Conservation (phyloP, 2,797 vertebrate species). For the Platalea minor region DNA sequence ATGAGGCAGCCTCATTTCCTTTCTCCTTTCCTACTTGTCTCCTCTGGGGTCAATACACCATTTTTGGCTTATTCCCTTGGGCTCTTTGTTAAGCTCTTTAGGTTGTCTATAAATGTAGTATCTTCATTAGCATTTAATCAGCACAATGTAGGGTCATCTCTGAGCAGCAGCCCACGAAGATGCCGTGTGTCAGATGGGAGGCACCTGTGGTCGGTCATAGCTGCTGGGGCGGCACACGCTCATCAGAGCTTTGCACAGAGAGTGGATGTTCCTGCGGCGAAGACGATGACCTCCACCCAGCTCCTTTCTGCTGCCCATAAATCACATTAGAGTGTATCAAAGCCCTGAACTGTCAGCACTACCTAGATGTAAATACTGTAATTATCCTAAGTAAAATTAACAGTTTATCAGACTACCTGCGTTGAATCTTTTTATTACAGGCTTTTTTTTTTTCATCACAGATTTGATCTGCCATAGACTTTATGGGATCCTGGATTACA, state of each 20-base stretch:
- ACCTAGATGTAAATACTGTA: constrained; percentile 31
- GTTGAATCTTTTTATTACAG: constrained; percentile 21
- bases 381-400: constrained; percentile 56
- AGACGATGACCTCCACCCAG: neutral
- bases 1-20: neutral
- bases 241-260: neutral
- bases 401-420: constrained; percentile 48
- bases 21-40: neutral
- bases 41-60: neutral
- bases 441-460: neutral
- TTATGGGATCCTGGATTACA: neutral
- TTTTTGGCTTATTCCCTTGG: neutral
- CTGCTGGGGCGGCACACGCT: neutral
- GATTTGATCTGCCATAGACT: constrained; percentile 32
- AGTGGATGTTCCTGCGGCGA: neutral
- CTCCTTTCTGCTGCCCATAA: neutral
- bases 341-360: neutral
- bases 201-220: fast-evolving
- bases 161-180: neutral
- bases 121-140: neutral
- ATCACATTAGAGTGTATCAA: constrained; percentile 39
- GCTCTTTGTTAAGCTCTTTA: neutral
- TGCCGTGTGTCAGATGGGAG: neutral
- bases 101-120: neutral
- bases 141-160: neutral